Conservation (phyloP, 1,140 invertebrate species). For the Drosophila mayri region DNA sequence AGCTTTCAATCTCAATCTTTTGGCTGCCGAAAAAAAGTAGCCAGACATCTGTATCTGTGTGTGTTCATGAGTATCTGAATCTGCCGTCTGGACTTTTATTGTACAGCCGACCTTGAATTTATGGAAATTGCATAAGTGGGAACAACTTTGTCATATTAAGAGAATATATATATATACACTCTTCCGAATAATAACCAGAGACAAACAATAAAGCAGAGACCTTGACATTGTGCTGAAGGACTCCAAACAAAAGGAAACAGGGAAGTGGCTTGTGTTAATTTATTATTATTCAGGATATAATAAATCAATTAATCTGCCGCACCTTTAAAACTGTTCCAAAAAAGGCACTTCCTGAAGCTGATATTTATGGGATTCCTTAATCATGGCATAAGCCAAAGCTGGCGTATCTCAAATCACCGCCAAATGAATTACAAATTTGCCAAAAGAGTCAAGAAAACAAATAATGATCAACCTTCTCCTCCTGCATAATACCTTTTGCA, state of each 20-base stretch:
- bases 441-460: constrained; percentile 13
- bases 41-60: constrained; percentile 34
- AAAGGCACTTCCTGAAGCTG: constrained; percentile 17
- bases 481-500: constrained; percentile 16
- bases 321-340: constrained; percentile 3
- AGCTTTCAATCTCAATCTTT: constrained; percentile 39
- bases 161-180: constrained; percentile 24
- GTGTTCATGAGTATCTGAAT: constrained; percentile 33
- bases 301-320: constrained; percentile 4
- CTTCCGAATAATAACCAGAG: constrained; percentile 13
- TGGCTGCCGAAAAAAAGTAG: constrained; percentile 58
- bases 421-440: constrained; percentile 56
- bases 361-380: constrained; percentile 17
- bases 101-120: constrained; percentile 76
- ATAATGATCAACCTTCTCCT: constrained; percentile 17
- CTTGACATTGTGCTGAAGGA: constrained; percentile 64
- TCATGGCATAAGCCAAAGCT: background rate
- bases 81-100: constrained; percentile 76
- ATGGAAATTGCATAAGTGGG: constrained; percentile 80
- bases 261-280: constrained; percentile 12
- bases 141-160: constrained; percentile 79
- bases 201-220: constrained; percentile 33
- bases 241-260: constrained; percentile 24
- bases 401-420: constrained; percentile 2
- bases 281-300: constrained; percentile 15